A percentile compares a stretch with the other conserved stretches of the same genome.
These are phyloP conservation scores for Neolamprologus caudopunctatus DNA, from an alignment of 2,113 vertebrate species.

Conservation along the genomic window DNA sequence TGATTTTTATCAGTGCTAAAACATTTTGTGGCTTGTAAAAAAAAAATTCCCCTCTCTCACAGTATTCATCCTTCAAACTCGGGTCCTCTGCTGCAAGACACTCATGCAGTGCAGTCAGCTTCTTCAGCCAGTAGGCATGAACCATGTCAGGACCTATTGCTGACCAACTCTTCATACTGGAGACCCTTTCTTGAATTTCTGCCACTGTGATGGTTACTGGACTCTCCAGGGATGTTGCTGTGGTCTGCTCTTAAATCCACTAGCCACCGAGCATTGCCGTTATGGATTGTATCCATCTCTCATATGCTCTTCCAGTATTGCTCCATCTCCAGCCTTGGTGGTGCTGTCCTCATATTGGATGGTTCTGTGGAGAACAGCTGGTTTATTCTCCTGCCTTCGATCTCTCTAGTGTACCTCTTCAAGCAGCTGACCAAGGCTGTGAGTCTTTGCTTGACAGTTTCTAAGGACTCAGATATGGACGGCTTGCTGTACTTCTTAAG, in stretches of 20 bases:
- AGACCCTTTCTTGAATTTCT: background rate
- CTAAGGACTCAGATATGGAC: background rate
- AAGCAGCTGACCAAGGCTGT: background rate
- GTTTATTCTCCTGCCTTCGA: background rate
- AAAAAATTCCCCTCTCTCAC: background rate
- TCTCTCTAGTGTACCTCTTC: background rate
- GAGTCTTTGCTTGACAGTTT: background rate
- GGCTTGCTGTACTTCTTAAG: background rate
- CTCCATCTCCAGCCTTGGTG: background rate
- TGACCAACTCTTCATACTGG: background rate
- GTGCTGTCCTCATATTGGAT: background rate
- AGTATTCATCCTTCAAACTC: background rate
- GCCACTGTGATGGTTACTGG: background rate
- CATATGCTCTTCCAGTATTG: background rate
- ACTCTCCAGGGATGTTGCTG: background rate
- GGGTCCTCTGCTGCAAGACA: background rate
- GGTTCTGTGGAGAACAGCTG: background rate
- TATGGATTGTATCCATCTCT: background rate
- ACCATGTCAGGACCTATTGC: background rate
- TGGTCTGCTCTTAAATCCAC: background rate
- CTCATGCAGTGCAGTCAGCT: background rate
- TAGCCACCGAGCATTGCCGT: background rate
- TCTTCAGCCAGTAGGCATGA: background rate
- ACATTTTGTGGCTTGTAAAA: background rate
- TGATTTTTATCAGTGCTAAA: background rate